Evolutionary conservation across 2,113 vertebrate species (phyloP), one percentile per base, ranked within the genome.

Genomic region (Aldabrachelys gigantea): DNA sequence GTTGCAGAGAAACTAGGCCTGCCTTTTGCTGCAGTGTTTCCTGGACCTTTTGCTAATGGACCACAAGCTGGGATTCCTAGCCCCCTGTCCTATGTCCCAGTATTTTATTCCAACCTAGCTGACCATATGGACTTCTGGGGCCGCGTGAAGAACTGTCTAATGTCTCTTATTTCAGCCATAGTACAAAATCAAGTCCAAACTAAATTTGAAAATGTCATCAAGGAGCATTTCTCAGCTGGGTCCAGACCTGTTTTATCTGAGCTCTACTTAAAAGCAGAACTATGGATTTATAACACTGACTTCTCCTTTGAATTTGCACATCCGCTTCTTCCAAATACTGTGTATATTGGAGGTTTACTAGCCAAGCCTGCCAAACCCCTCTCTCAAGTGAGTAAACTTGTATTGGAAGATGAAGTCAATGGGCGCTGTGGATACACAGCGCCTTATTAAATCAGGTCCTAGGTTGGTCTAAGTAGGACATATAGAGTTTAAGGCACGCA

Each of bases 231-330:
- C 6, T 80, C 90, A 13, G 96, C 95, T 82, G 94, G 62, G 29
- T 89, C 95, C 84, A 97, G 84, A 79, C 94, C 92, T 79, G 91
- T 89, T 95, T 95, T 96, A 75, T 54, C 95, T 57, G 96, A 98
- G 16, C 96, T 98, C 59, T 94, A 98, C 78, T 79, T 59, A 87
- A 98, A 97, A 95, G 95, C 98, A 56, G 98, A 98, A 92, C 94
- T 98, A 24, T 98, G 98, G 97, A 97, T 98, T 78, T 97, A 98
- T 87, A 98, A 98, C 91, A 97, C 97, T 0, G 98, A 98, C 92
- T 98, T 98, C 83, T 98, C 97, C 29, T 92, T 98, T 80, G 98
- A 98, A 38, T 98, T 98, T 91, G 94, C 98, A 2, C 95, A 91
- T 75, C 98, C 98, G 0, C 96, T 98, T 1, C 82, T 98, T 95